phyloP scores from a whole-genome alignment of 2,888 invertebrate genomes.

The Graphium colonna region DNA sequence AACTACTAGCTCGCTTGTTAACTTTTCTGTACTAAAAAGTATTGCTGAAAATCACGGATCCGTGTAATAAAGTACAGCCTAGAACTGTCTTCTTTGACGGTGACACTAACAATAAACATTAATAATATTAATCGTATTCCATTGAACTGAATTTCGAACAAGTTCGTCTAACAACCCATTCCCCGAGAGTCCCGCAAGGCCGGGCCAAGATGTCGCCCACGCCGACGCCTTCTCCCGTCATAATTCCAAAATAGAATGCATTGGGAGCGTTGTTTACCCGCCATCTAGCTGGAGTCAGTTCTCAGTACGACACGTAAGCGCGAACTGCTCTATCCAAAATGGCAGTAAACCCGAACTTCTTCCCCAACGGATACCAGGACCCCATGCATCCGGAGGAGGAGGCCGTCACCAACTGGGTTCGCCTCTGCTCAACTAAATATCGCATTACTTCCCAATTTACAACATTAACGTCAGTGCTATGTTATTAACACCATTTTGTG shows the following conservation, averaged over 20 bases:
- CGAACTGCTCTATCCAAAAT: conserved; percentile 51
- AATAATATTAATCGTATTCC: too few relatives aligned
- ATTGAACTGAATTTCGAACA: too few relatives aligned
- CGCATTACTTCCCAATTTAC: background rate
- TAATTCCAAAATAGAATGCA: conserved; percentile 79
- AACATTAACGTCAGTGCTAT: too few relatives aligned
- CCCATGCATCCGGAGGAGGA: conserved; percentile 79
- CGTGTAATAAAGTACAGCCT: too few relatives aligned
- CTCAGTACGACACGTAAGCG: conserved; percentile 62
- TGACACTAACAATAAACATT: too few relatives aligned
- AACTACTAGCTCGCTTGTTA: too few relatives aligned
- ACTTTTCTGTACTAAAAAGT: background rate
- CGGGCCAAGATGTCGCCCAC: conserved; percentile 62
- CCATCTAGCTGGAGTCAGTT: conserved; percentile 64
- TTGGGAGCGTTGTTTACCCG: conserved; percentile 72
- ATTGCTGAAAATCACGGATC: too few relatives aligned
- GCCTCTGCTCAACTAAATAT: conserved; percentile 32
- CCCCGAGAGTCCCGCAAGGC: conserved; percentile 49
- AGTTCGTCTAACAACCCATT: conserved; percentile 33
- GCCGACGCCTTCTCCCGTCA: conserved; percentile 59
- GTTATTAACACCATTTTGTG: conserved; percentile 9
- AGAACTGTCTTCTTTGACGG: too few relatives aligned
- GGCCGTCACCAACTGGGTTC: conserved; percentile 81
- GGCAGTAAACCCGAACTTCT: conserved; percentile 73
- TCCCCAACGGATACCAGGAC: conserved; percentile 77